Evolutionary conservation across 2,797 vertebrate genomes (phyloP), one percentile per base, ranked within the genome.

Genomic region (Mareca strepera): DNA sequence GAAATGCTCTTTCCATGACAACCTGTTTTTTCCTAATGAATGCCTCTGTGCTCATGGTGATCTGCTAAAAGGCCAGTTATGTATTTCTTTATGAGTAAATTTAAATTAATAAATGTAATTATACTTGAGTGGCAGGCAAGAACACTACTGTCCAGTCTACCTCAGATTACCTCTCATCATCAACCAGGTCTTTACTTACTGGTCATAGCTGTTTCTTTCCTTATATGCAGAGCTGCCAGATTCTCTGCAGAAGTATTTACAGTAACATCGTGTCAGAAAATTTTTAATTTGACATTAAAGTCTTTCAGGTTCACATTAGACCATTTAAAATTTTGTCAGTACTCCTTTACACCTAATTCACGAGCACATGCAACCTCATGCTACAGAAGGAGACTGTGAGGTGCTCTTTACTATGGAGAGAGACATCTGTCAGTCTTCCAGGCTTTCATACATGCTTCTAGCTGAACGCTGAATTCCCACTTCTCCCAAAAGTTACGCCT

Each of bases 241-340:
- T 78, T 92, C 62, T 90, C 63, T 88, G 73, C 8, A 73, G 73
- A n/a, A 88, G 66, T 63, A 64, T 81, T 89, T 83, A 88, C 58
- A 76, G 53, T 87, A 82, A 93, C 29, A 82, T 88, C 39, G 76
- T 87, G 69, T 78, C 50, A 90, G 84, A 82, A 88, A 28, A 89
- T 75, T 94, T 95, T 91, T 41, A 41, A 82, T 92, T 84, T 89
- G 18, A 39, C 66, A 92, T 90, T 88, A 91, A 92, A 92, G 69
- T 68, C 15, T 78, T 83, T 78, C 29, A 55, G 8, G 39, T 79
- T 90, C 41, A 76, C 5, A 1, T 70, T 59, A 76, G 59, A 56
- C 35, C 12, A 35, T 79, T 89, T 94, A 1, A 75, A 90, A 67
- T 82, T 84, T 56, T 79, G 37, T 73, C 73, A 46, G 23, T 85